phyloP scores from a whole-genome alignment of 30 jellyfish, hydroid and myxozoan species.

The Aurelia coerulea region DNA sequence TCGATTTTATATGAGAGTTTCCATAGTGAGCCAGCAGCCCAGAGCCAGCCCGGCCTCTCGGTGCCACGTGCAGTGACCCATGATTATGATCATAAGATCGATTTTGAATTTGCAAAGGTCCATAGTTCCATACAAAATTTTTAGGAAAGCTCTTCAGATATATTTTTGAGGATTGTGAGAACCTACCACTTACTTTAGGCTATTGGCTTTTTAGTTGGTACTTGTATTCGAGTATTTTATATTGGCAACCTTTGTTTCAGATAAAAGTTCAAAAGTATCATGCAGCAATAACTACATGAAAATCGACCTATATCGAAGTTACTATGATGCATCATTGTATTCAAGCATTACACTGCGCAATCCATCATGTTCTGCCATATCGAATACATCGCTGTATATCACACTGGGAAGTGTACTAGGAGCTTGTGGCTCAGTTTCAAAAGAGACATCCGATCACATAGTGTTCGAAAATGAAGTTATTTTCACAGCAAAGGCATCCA shows the following conservation, averaged over 20 bases:
- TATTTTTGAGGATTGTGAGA: no score
- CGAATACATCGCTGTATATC: background rate
- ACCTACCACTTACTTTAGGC: no score
- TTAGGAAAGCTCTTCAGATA: no score
- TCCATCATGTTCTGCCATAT: slow-evolving; percentile 34
- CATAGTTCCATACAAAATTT: no score
- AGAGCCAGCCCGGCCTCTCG: no score
- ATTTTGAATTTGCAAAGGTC: no score
- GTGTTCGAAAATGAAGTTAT: slow-evolving; percentile 37
- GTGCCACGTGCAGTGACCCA: no score
- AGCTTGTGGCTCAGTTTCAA: slow-evolving; percentile 23
- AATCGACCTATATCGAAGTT: slow-evolving; percentile 20
- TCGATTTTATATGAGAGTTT: no score
- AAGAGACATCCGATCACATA: slow-evolving; percentile 15
- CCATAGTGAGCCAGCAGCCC: no score
- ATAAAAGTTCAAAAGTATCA: slow-evolving; percentile 25
- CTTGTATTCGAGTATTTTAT: no score
- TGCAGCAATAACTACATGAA: slow-evolving; percentile 45
- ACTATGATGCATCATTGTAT: slow-evolving; percentile 12
- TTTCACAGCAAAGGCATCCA: slow-evolving; percentile 15
- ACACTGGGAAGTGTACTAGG: slow-evolving; percentile 48
- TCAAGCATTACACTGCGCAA: slow-evolving; percentile 35
- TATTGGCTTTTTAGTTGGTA: no score
- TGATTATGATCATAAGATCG: no score
- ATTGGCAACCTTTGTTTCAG: background rate